phyloP scores from a whole-genome alignment of 2,888 invertebrate genomes.

The Xestia xanthographa region DNA sequence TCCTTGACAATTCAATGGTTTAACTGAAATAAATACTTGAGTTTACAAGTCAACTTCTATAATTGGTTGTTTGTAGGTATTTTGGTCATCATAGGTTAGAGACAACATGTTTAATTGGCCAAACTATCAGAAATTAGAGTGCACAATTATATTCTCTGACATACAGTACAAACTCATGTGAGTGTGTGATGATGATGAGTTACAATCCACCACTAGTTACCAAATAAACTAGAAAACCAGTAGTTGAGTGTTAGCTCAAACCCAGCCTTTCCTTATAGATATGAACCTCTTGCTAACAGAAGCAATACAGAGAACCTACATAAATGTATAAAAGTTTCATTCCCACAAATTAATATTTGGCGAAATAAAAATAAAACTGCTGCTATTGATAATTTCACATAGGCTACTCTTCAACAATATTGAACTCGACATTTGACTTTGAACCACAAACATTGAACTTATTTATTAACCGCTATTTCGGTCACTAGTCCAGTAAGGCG shows the following conservation, averaged over 20 bases:
- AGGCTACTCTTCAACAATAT: not conserved
- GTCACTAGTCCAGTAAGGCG: slow-evolving; percentile 48
- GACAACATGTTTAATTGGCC: not conserved
- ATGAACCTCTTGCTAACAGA: not conserved
- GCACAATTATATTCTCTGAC: not conserved
- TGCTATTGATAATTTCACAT: not conserved
- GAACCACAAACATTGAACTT: not conserved
- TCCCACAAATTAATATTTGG: not conserved
- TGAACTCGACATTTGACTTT: slow-evolving; percentile 17
- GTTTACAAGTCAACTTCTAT: not conserved
- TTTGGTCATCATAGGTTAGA: not conserved
- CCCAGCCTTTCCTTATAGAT: not conserved
- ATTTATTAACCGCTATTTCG: slow-evolving; percentile 4
- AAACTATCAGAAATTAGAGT: not conserved
- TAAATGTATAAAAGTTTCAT: not conserved
- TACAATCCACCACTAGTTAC: not conserved
- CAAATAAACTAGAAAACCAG: not conserved
- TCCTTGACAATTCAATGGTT: not conserved
- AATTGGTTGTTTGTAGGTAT: not conserved
- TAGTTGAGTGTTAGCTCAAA: not conserved
- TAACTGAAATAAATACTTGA: not conserved
- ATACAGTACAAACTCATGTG: not conserved
- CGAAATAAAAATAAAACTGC: not conserved
- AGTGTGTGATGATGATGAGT: not conserved
- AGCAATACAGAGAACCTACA: not conserved